Percentiles rank a stretch among this genome's conserved stretches.
phyloP scores from a whole-genome alignment of 1,140 invertebrate species.

The Hycleus cichorii region DNA sequence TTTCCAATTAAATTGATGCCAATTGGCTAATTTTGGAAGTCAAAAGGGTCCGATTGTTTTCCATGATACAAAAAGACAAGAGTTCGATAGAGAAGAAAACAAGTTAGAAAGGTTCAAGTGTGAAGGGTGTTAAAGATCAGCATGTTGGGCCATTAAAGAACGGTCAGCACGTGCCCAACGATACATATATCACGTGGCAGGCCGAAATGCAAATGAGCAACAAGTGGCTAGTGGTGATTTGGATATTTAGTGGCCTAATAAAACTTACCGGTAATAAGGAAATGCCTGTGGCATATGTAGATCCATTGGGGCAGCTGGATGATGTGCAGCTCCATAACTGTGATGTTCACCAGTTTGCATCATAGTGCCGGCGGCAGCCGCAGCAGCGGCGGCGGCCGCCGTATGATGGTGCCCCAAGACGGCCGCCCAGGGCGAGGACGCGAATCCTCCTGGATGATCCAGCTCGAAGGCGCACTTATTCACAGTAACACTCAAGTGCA shows the following conservation, averaged over 20 bases:
- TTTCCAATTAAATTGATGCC: too few relatives aligned
- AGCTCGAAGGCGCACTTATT: constrained; percentile 41
- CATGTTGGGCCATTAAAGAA: neutral
- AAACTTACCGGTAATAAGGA: constrained; percentile 74
- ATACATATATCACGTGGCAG: constrained; percentile 33
- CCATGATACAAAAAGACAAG: neutral
- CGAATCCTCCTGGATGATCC: constrained; percentile 62
- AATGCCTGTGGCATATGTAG: constrained; percentile 81
- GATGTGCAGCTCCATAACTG: constrained; percentile 40
- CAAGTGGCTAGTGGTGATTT: constrained; percentile 28
- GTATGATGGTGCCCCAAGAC: constrained; percentile 57
- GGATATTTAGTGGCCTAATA: neutral
- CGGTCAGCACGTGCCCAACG: constrained; percentile 31
- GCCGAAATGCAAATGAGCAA: constrained; percentile 35
- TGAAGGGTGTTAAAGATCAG: neutral
- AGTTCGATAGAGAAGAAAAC: too few relatives aligned
- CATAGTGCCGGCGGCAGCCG: constrained; percentile 56
- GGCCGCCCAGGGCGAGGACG: constrained; percentile 59
- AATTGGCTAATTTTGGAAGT: neutral
- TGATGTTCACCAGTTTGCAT: constrained; percentile 46
- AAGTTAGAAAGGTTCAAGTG: too few relatives aligned
- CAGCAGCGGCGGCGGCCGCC: constrained; percentile 44
- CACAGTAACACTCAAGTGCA: constrained; percentile 44
- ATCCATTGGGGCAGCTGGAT: constrained; percentile 72
- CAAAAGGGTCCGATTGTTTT: neutral